These are phyloP conservation scores for Gandaritis pyraliata DNA, from an alignment of 2,888 invertebrate genomes.

Conservation along the genomic window DNA sequence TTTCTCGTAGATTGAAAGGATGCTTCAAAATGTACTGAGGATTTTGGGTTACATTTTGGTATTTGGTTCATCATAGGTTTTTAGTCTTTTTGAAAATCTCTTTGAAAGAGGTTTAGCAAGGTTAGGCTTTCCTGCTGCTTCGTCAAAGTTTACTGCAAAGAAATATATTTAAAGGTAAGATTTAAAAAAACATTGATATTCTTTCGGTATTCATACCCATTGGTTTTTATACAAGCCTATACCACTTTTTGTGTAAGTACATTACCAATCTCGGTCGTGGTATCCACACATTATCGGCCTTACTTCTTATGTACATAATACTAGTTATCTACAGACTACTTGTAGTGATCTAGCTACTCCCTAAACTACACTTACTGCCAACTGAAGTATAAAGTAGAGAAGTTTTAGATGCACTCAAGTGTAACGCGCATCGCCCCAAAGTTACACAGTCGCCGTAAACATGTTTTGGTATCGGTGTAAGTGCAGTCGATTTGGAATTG, in stretches of 20 bases:
- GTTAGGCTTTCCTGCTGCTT: too few relatives aligned
- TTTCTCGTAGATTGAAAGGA: background rate
- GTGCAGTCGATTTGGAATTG: constrained; percentile 24
- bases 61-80: too few relatives aligned
- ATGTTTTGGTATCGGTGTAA: constrained; percentile 41
- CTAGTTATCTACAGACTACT: constrained; percentile 6
- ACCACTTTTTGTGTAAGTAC: too few relatives aligned
- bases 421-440: constrained; percentile 35
- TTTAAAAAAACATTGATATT: too few relatives aligned
- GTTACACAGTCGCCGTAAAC: constrained; percentile 40
- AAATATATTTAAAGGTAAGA: too few relatives aligned
- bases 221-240: too few relatives aligned
- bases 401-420: constrained; percentile 43
- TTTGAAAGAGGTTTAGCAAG: background rate
- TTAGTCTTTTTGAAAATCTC: background rate
- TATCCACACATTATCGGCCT: too few relatives aligned
- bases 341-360: constrained; percentile 20
- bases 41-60: constrained; percentile 1
- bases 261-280: too few relatives aligned
- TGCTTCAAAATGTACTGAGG: background rate
- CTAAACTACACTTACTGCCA: constrained; percentile 11
- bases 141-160: too few relatives aligned
- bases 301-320: background rate
- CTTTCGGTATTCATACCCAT: too few relatives aligned
- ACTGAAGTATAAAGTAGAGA: constrained; percentile 31